Percentiles rank a stretch among this genome's conserved stretches.
Conservation (phyloP, 64 coral and sea anemone genomes). For the Montipora foliosa region DNA sequence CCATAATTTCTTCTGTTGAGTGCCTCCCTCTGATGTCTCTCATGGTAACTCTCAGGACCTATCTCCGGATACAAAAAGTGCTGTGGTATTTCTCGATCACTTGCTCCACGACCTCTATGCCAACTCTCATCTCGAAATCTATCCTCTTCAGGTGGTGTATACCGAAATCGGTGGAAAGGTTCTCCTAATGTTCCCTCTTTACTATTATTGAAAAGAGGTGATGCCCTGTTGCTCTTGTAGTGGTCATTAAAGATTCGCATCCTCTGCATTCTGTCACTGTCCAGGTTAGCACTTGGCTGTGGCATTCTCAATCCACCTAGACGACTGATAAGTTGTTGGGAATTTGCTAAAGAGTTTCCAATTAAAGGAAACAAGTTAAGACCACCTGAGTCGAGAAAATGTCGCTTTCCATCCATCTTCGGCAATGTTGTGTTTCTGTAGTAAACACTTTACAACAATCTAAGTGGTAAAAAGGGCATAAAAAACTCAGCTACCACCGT, state of each 20-base stretch:
- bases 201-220: background rate
- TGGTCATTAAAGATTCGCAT: background rate
- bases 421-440: background rate
- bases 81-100: background rate
- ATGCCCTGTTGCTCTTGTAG: background rate
- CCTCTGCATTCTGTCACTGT: background rate
- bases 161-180: background rate
- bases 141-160: background rate
- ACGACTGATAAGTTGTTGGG: background rate
- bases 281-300: background rate
- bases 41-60: background rate
- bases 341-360: conserved; percentile 11
- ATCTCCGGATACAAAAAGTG: background rate
- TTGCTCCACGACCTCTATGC: background rate
- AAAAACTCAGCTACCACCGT: no score
- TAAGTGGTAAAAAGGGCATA: no score
- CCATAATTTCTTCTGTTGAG: conserved; percentile 12
- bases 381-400: background rate
- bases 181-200: background rate
- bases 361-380: conserved; percentile 3
- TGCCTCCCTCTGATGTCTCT: background rate
- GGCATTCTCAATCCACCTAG: background rate
- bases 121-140: background rate
- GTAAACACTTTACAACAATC: background rate
- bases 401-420: conserved; percentile 11